Evolutionary conservation across 2,797 vertebrate genomes (phyloP).

Genomic region (Babyrousa celebensis): DNA sequence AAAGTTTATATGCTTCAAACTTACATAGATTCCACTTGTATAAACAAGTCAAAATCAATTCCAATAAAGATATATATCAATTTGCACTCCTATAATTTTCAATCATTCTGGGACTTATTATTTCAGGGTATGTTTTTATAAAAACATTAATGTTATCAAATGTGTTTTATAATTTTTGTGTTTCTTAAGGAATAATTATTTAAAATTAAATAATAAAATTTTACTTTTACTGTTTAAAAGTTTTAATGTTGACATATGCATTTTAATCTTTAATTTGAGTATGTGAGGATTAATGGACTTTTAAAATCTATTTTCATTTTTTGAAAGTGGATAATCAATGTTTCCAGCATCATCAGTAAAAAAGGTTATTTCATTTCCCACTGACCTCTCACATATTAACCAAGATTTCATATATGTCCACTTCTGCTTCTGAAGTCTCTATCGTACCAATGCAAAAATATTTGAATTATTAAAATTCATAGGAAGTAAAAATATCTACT

Average conservation of each 20-base stretch:
- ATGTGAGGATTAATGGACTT: neutral
- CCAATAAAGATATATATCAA: neutral
- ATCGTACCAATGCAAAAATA: neutral
- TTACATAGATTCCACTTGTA: neutral
- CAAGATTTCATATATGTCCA: neutral
- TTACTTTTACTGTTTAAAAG: neutral
- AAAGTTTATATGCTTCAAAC: neutral
- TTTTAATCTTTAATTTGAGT: neutral
- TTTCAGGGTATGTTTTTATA: neutral
- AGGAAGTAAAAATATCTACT: neutral
- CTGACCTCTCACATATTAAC: neutral
- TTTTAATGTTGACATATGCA: neutral
- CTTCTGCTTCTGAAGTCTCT: neutral
- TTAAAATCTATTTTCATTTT: neutral
- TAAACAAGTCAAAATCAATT: neutral
- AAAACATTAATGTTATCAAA: neutral
- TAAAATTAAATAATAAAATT: neutral
- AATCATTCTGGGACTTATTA: neutral
- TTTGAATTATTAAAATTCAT: neutral
- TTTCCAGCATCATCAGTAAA: neutral
- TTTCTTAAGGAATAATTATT: neutral
- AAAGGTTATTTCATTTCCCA: neutral
- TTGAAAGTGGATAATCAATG: neutral
- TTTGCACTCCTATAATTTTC: neutral
- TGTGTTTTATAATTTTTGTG: neutral